Evolutionary conservation across 2,888 invertebrate genomes (phyloP).

Genomic region (Drosophila borborema): DNA sequence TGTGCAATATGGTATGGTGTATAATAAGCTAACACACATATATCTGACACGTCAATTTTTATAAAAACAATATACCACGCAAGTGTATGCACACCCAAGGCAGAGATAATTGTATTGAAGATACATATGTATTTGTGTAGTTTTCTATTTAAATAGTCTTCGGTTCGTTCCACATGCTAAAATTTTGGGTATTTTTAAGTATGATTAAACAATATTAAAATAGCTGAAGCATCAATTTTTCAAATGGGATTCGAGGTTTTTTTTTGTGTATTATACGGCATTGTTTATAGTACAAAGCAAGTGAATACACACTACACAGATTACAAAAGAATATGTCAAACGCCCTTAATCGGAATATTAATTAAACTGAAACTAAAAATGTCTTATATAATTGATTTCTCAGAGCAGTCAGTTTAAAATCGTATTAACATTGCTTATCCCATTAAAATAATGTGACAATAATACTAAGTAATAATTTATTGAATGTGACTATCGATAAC

Average conservation of each 20-base stretch:
- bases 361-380: background rate
- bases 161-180: background rate
- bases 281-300: slow-evolving; percentile 18
- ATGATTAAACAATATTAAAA: background rate
- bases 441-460: no score
- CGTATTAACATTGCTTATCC: background rate
- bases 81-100: slow-evolving; percentile 47
- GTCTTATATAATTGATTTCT: rapidly evolving
- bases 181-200: background rate
- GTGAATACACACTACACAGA: slow-evolving; percentile 12
- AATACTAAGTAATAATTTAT: background rate
- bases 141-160: background rate
- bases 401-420: no score
- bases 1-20: slow-evolving; percentile 45
- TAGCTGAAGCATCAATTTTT: background rate
- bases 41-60: slow-evolving; percentile 69
- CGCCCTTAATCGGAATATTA: background rate
- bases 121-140: background rate
- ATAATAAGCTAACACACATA: slow-evolving; percentile 28
- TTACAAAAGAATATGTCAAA: background rate
- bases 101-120: slow-evolving; percentile 1
- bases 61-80: slow-evolving; percentile 49
- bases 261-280: background rate
- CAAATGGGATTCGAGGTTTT: slow-evolving; percentile 1
- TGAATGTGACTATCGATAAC: slow-evolving; percentile 5